phyloP scores from a whole-genome alignment of 2,113 vertebrate genomes.

The Carlito syrichta region DNA sequence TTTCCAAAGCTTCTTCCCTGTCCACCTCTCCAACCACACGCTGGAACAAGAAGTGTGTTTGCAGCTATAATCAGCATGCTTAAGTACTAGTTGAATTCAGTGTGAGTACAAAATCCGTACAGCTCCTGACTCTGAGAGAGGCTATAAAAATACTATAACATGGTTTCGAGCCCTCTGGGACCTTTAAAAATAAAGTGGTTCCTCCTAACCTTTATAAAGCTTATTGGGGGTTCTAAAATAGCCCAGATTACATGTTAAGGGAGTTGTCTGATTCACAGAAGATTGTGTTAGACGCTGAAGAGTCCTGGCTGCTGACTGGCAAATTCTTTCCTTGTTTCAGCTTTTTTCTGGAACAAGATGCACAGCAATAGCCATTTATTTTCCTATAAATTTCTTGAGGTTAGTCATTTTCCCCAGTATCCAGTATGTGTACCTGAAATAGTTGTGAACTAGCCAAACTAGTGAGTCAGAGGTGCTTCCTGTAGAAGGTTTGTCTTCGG shows the following conservation, averaged over 20 bases:
- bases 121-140: background rate
- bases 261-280: background rate
- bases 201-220: background rate
- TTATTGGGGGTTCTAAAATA: background rate
- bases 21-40: slow-evolving; percentile 54
- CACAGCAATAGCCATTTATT: background rate
- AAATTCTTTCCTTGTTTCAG: background rate
- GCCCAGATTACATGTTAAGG: background rate
- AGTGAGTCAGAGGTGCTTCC: accelerated
- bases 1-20: slow-evolving; percentile 24
- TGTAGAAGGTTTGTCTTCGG: accelerated
- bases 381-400: background rate
- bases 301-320: background rate
- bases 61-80: slow-evolving; percentile 57
- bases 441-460: accelerated
- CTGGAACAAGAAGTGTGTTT: slow-evolving; percentile 32
- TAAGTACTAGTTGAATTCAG: slow-evolving; percentile 53
- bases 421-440: background rate
- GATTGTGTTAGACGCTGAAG: background rate
- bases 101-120: background rate
- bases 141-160: slow-evolving; percentile 32
- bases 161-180: background rate
- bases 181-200: background rate
- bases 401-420: accelerated
- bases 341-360: background rate